Evolutionary conservation across 2,888 invertebrate genomes (phyloP), one percentile per base, ranked within the genome.

Genomic region (Thumatha senex): DNA sequence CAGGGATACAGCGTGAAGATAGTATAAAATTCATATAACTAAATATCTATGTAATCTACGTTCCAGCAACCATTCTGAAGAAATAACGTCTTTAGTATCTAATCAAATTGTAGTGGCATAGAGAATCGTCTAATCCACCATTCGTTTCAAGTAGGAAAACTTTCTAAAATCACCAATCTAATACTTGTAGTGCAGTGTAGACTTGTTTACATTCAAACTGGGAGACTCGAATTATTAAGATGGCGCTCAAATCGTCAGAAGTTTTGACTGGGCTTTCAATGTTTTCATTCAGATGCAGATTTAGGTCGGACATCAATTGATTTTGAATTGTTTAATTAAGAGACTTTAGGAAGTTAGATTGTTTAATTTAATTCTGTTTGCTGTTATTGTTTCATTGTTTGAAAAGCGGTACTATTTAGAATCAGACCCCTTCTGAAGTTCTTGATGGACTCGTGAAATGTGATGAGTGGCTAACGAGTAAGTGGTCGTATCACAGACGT

Each of bases 151-250:
- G 74, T 69, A 53, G 64, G 67, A 66, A 76, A 86, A 86, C 82
- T 87, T 88, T 78, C 82, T 8, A 80, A 82, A 86, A 85, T 83
- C 76, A 74, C 75, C 67, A 69, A 74, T 79, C 75, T 83, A 82
- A 86, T 80, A 82, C 82, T 73, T 63, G 68, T 63, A 74, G 72
- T 79, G 82, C 84, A 76, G 71, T 80, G 82, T 83, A 86, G 84
- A 77, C 72, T 76, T 84, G 84, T 85, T 86, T 85, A 84, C 81
- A 80, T 78, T 84, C 76, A 75, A 78, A 79, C 78, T 73, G 74
- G 65, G 79, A 81, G 79, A 87, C 85, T 82, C 82, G 78, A 84
- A 82, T 89, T 86, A 89, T 86, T 86, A 88, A 87, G 89, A 89
- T 89, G 88, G 85, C 83, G 77, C 76, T 78, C 72, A 89, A 84